These are phyloP conservation scores for Anisognathus igniventris DNA, from an alignment of 2,797 vertebrate genomes.

Conservation along the genomic window DNA sequence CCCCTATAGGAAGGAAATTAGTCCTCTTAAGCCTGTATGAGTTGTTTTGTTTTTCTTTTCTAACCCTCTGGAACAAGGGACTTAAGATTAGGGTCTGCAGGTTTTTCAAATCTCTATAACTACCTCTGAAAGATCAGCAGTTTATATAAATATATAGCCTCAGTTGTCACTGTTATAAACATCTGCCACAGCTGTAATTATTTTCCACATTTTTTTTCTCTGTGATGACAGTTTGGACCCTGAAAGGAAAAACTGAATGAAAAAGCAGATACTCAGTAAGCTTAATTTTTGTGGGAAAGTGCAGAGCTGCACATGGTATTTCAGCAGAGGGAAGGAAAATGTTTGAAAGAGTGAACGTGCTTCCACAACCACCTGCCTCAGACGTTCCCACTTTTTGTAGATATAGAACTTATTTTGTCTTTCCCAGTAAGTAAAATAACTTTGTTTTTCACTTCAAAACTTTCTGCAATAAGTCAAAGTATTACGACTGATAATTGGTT, in stretches of 20 bases:
- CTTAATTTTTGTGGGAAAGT: slow-evolving; percentile 19
- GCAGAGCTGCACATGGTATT: neutral
- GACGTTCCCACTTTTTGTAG: neutral
- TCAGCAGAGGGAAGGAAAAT: neutral
- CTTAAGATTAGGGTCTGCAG: neutral
- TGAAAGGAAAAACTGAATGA: slow-evolving; percentile 34
- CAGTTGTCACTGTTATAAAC: slow-evolving; percentile 46
- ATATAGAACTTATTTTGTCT: neutral
- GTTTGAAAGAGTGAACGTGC: neutral
- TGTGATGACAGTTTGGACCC: slow-evolving; percentile 39
- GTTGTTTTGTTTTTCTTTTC: neutral
- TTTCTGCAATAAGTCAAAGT: neutral
- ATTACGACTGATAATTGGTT: neutral
- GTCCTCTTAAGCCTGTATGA: neutral
- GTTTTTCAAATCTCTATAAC: neutral
- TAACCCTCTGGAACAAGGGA: neutral
- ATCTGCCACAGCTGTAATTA: slow-evolving; percentile 35
- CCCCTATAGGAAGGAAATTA: neutral
- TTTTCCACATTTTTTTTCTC: neutral
- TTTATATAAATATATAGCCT: slow-evolving; percentile 52
- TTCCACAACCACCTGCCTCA: neutral
- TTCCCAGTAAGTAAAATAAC: neutral
- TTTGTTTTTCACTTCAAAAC: neutral
- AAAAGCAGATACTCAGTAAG: slow-evolving; percentile 28
- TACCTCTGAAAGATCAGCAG: slow-evolving; percentile 38